These are phyloP conservation scores for Heliconius charithonia DNA, from an alignment of 2,888 invertebrate species.

Conservation along the genomic window DNA sequence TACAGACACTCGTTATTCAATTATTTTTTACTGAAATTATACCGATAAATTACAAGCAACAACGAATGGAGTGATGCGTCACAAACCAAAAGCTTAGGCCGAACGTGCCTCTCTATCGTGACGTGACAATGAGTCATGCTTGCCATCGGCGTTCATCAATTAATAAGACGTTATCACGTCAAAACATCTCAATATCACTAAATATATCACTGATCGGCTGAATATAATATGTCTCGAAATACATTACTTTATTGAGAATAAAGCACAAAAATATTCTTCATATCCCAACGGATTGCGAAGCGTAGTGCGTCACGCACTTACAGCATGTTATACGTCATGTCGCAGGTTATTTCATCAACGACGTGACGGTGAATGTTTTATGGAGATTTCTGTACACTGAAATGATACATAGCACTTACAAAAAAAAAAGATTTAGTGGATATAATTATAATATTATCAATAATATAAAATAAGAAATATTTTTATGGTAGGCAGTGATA, in stretches of 20 bases:
- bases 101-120: too few species aligned
- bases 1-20: too few species aligned
- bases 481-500: background rate
- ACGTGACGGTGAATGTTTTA: constrained; percentile 26
- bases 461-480: too few species aligned
- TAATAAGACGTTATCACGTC: too few species aligned
- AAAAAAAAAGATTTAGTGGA: background rate
- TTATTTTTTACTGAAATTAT: too few species aligned
- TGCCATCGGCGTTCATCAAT: too few species aligned
- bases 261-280: constrained; percentile 6
- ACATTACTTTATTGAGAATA: constrained; percentile 4
- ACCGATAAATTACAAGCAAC: too few species aligned
- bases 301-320: constrained; percentile 33
- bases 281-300: constrained; percentile 18
- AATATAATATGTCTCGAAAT: background rate
- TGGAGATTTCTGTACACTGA: background rate
- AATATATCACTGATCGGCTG: background rate
- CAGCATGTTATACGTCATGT: constrained; percentile 19
- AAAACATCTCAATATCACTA: background rate
- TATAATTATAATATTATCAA: too few species aligned
- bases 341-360: constrained; percentile 18
- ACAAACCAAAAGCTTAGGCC: too few species aligned
- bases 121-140: too few species aligned
- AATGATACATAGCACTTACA: background rate
- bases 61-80: too few species aligned